Conservation (phyloP, 1,140 invertebrate species). For the Ylistrum balloti region DNA sequence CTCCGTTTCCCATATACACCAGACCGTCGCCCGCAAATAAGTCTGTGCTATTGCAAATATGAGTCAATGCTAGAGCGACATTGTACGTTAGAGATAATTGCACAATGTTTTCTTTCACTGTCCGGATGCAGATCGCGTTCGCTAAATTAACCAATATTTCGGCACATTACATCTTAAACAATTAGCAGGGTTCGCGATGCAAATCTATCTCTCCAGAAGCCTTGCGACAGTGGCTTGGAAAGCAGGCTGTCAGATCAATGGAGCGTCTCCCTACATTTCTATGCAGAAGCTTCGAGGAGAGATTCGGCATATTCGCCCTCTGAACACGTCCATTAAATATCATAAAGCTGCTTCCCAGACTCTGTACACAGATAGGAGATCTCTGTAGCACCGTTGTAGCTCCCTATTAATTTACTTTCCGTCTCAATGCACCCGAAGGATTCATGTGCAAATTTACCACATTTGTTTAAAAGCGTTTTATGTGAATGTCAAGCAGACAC, state of each 20-base stretch:
- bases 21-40: neutral
- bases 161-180: conserved; percentile 34
- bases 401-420: conserved; percentile 9
- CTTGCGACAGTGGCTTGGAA: conserved; percentile 22
- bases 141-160: conserved; percentile 40
- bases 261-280: conserved; percentile 9
- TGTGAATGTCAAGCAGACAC: neutral
- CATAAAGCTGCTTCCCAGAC: conserved; percentile 14
- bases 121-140: conserved; percentile 36
- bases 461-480: neutral
- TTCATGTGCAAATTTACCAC: neutral
- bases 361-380: conserved; percentile 6
- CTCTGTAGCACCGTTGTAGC: neutral
- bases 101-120: conserved; percentile 33
- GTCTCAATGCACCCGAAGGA: neutral
- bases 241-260: conserved; percentile 31
- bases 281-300: neutral
- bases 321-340: conserved; percentile 21
- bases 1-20: neutral
- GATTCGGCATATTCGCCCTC: conserved; percentile 18
- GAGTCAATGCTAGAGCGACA: neutral
- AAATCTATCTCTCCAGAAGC: conserved; percentile 20
- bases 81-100: conserved; percentile 26
- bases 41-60: conserved; percentile 38
- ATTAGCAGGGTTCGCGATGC: conserved; percentile 28